A percentile compares a stretch with the other conserved stretches of the same genome.
phyloP scores from a whole-genome alignment of 1,140 invertebrate genomes.

The Drosophila insularis region DNA sequence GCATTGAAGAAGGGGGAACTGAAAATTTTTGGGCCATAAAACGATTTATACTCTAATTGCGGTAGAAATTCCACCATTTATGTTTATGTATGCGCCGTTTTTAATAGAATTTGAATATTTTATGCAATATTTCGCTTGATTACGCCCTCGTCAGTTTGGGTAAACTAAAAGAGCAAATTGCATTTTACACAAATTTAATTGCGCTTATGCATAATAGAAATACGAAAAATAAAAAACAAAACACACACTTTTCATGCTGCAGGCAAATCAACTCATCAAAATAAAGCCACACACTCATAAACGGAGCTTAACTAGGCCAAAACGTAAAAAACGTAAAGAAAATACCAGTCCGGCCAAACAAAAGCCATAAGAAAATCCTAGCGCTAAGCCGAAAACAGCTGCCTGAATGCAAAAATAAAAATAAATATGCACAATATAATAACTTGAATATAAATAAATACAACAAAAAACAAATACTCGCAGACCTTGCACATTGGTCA shows the following conservation, averaged over 20 bases:
- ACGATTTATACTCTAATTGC: slow-evolving; percentile 58
- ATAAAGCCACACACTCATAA: slow-evolving; percentile 44
- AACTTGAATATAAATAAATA: slow-evolving; percentile 33
- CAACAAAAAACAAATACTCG: slow-evolving; percentile 35
- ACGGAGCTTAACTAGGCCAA: slow-evolving; percentile 30
- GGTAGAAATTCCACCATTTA: slow-evolving; percentile 46
- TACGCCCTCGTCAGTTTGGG: slow-evolving; percentile 18
- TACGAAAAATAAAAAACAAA: background rate
- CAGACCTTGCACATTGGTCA: slow-evolving; percentile 37
- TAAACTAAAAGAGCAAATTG: slow-evolving; percentile 13
- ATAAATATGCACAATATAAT: slow-evolving; percentile 20
- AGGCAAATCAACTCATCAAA: slow-evolving; percentile 42
- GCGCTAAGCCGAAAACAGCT: slow-evolving; percentile 52
- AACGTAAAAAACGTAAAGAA: slow-evolving; percentile 20
- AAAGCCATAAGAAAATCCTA: slow-evolving; percentile 48
- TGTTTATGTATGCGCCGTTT: background rate
- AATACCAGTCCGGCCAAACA: slow-evolving; percentile 24
- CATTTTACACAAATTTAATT: slow-evolving; percentile 18
- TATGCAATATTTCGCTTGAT: slow-evolving; percentile 39
- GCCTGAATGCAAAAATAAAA: slow-evolving; percentile 21
- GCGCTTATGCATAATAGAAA: slow-evolving; percentile 15
- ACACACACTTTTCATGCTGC: slow-evolving; percentile 9
- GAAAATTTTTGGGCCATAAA: slow-evolving; percentile 33
- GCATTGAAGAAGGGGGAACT: slow-evolving; percentile 9
- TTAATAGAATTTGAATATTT: slow-evolving; percentile 59